These are phyloP conservation scores for Enteromius afrohamiltoni DNA, from an alignment of 2,797 vertebrate species.

Conservation along the genomic window DNA sequence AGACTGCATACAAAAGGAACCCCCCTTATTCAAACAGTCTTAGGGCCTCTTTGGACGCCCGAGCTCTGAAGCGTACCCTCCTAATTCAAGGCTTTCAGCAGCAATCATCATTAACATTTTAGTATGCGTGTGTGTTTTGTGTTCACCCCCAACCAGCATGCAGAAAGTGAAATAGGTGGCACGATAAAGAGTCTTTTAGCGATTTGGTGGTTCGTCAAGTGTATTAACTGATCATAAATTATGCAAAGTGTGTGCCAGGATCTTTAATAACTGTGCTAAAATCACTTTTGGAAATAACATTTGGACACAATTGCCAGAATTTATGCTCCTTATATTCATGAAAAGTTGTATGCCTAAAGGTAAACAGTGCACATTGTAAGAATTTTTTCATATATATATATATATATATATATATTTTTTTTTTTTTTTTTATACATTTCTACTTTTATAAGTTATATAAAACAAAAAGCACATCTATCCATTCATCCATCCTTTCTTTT, in stretches of 20 bases:
- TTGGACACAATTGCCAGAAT: not conserved
- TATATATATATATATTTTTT: too few relatives aligned
- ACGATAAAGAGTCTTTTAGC: constrained; percentile 31
- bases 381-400: too few relatives aligned
- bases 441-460: too few relatives aligned
- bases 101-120: constrained; percentile 66
- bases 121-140: constrained; percentile 49
- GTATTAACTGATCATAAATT: constrained; percentile 39
- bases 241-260: constrained; percentile 6
- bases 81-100: constrained; percentile 68
- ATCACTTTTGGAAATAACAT: not conserved
- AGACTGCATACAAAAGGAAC: constrained; percentile 69
- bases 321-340: not conserved
- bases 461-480: too few relatives aligned
- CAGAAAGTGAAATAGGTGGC: constrained; percentile 41
- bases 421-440: too few relatives aligned
- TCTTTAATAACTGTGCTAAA: not conserved
- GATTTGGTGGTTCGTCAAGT: constrained; percentile 27
- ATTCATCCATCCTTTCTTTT: not conserved
- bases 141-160: constrained; percentile 48
- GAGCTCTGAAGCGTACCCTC: constrained; percentile 57
- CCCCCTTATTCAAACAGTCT: constrained; percentile 64
- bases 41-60: constrained; percentile 57
- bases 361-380: not conserved
- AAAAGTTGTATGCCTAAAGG: too few relatives aligned